A percentile compares a stretch with the other conserved stretches of the same genome.
Conservation (phyloP, 2,888 invertebrate species). For the Masnerella sp. region DNA sequence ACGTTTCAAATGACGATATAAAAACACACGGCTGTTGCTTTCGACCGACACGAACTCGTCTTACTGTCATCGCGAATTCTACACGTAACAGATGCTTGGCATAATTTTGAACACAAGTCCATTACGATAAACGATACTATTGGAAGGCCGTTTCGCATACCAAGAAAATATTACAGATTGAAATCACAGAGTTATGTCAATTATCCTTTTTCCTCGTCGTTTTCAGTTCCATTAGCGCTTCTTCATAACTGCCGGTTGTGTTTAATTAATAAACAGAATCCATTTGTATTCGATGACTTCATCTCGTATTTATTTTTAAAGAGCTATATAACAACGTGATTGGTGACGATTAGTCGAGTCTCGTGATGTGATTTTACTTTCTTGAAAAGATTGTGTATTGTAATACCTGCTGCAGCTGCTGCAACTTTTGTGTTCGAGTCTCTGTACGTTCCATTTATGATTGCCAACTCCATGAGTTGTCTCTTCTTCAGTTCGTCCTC, state of each 20-base stretch:
- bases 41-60: background rate
- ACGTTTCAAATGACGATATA: background rate
- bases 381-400: slow-evolving; percentile 12
- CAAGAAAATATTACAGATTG: background rate
- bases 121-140: too few species aligned
- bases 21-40: background rate
- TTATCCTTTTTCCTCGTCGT: background rate
- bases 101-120: slow-evolving; percentile 12
- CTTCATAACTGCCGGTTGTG: too few species aligned
- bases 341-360: background rate
- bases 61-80: background rate
- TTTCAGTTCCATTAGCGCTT: too few species aligned
- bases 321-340: background rate
- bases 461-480: slow-evolving; percentile 99
- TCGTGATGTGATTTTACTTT: too few species aligned
- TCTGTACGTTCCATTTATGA: slow-evolving; percentile 99
- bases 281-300: too few species aligned
- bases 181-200: background rate
- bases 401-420: slow-evolving; percentile 84
- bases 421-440: slow-evolving; percentile 95
- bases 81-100: slow-evolving; percentile 17
- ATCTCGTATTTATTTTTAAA: background rate
- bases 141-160: background rate
- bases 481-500: slow-evolving; percentile 99
- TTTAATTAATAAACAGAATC: too few species aligned